Conservation (phyloP, 2,888 invertebrate species). For the Xanthorhoe designata region DNA sequence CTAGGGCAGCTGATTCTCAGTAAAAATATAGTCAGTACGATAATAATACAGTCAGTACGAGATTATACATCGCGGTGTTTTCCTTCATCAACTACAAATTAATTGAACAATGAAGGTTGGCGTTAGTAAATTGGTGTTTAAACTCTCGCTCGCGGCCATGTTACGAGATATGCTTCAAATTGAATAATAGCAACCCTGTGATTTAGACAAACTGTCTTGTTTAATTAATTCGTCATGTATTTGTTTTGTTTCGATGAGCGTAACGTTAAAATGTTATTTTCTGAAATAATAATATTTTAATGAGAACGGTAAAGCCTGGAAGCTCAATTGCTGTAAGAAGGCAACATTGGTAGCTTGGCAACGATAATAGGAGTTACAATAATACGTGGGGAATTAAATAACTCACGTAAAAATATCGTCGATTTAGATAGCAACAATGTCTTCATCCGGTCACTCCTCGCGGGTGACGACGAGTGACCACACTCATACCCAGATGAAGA, state of each 20-base stretch:
- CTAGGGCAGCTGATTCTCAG: no score
- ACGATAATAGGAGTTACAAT: no score
- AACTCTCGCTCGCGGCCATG: not conserved
- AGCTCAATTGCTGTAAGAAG: constrained; percentile 28
- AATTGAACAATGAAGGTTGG: not conserved
- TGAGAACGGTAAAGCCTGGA: constrained; percentile 10
- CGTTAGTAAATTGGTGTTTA: not conserved
- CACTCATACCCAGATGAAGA: no score
- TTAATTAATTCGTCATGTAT: constrained; percentile 54
- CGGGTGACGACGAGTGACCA: no score
- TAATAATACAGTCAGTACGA: no score
- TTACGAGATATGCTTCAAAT: constrained; percentile 41
- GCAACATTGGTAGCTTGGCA: not conserved
- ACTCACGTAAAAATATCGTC: no score
- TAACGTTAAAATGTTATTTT: constrained; percentile 32
- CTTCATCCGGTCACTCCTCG: no score
- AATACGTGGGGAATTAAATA: no score
- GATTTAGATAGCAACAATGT: no score
- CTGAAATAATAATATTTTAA: constrained; percentile 33
- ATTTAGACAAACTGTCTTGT: constrained; percentile 50
- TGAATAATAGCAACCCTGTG: constrained; percentile 57
- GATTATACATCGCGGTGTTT: not conserved
- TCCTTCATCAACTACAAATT: not conserved
- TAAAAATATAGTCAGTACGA: no score
- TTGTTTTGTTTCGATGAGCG: constrained; percentile 57